A percentile compares a stretch with the other conserved stretches of the same genome.
Evolutionary conservation across 2,888 invertebrate species (phyloP).

Genomic region (Ophioninae sp.): DNA sequence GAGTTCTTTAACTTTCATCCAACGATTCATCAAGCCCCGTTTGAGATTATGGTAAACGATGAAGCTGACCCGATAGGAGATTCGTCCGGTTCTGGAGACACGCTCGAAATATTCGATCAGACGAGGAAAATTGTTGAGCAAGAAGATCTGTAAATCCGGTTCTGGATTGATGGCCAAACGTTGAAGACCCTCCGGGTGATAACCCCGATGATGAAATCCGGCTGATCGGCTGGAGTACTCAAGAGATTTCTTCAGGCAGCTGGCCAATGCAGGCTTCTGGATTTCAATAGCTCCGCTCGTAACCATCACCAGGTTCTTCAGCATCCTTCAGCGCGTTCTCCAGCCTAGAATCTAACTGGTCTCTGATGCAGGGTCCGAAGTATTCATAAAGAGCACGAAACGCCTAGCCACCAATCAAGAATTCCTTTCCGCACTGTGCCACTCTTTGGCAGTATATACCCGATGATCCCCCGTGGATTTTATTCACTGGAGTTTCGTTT

Average conservation of each 20-base stretch:
- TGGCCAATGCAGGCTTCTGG: slow-evolving; percentile 56
- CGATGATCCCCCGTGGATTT: slow-evolving; percentile 50
- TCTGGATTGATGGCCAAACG: slow-evolving; percentile 50
- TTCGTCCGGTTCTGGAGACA: background rate
- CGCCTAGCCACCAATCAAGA: slow-evolving; percentile 37
- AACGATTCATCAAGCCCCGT: slow-evolving; percentile 1
- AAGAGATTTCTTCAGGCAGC: slow-evolving; percentile 53
- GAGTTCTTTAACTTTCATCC: background rate
- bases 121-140: slow-evolving; percentile 42
- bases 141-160: slow-evolving; percentile 39
- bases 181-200: slow-evolving; percentile 47
- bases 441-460: slow-evolving; percentile 42
- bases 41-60: background rate
- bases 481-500: slow-evolving; percentile 8
- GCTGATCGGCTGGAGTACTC: slow-evolving; percentile 49
- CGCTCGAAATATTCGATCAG: slow-evolving; percentile 20
- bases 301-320: slow-evolving; percentile 24
- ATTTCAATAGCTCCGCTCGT: slow-evolving; percentile 28
- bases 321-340: slow-evolving; percentile 41
- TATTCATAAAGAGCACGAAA: slow-evolving; percentile 39
- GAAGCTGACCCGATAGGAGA: background rate
- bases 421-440: slow-evolving; percentile 37
- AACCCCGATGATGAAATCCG: slow-evolving; percentile 1
- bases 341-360: slow-evolving; percentile 39
- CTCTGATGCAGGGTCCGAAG: slow-evolving; percentile 48